A percentile compares a stretch with the other conserved stretches of the same genome.
Evolutionary conservation across 2,888 invertebrate genomes (phyloP).

Genomic region (Chironomus riparius): DNA sequence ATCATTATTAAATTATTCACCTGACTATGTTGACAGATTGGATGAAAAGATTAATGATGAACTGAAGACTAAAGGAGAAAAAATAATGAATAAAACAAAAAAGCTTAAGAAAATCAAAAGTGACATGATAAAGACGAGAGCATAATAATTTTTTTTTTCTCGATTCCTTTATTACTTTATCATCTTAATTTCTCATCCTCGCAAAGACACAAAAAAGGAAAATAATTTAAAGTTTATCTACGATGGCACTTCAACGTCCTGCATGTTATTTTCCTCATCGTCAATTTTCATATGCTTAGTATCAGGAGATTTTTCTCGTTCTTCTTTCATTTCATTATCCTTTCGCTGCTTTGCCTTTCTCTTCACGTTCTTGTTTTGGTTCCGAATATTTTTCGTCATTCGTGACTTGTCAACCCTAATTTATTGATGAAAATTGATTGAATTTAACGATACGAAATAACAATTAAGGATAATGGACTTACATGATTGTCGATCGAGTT

Average conservation of each 20-base stretch:
- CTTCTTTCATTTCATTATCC: neutral
- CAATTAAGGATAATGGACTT: constrained; percentile 33
- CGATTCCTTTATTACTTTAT: no score
- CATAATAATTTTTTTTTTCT: no score
- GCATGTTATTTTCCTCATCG: neutral
- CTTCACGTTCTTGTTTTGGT: constrained; percentile 58
- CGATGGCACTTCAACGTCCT: neutral
- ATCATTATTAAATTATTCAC: no score
- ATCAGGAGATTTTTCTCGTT: neutral
- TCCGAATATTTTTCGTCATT: constrained; percentile 50
- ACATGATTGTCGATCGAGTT: constrained; percentile 55
- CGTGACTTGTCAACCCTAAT: constrained; percentile 48
- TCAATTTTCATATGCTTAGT: neutral
- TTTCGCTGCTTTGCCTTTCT: neutral
- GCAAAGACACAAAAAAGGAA: neutral
- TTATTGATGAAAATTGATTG: constrained; percentile 28
- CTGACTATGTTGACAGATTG: no score
- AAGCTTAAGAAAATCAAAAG: neutral
- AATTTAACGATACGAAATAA: neutral
- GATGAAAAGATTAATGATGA: no score
- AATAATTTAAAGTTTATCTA: neutral
- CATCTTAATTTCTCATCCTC: no score
- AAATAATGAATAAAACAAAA: no score
- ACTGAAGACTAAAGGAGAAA: no score
- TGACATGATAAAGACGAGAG: neutral